phyloP scores from a whole-genome alignment of 2,888 invertebrate species.

The Apomyelois bistriatella region DNA sequence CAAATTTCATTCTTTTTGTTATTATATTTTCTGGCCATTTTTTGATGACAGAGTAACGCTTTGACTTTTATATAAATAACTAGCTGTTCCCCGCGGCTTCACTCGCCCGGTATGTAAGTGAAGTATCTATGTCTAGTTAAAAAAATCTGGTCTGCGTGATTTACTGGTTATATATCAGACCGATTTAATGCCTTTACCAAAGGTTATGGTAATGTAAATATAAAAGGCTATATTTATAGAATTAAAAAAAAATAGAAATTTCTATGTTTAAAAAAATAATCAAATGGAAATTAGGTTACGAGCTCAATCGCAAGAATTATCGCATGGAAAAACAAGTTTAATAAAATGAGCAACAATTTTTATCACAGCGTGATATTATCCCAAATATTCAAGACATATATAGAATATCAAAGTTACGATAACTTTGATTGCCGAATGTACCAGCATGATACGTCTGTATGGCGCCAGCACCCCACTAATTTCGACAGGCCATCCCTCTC shows the following conservation, averaged over 20 bases:
- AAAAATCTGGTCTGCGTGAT: no score
- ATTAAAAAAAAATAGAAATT: no score
- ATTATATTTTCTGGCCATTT: neutral
- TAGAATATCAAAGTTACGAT: slow-evolving; percentile 5
- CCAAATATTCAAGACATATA: neutral
- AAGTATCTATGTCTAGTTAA: no score
- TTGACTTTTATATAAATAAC: no score
- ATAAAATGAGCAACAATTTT: neutral
- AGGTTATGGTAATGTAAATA: no score
- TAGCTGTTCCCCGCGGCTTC: no score
- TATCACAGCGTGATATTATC: slow-evolving; percentile 6
- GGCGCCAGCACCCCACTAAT: slow-evolving; percentile 60
- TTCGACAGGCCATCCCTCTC: slow-evolving; percentile 40
- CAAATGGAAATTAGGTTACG: neutral
- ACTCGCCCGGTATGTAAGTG: no score
- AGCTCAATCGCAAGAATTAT: neutral
- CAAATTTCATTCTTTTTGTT: neutral
- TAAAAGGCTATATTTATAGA: no score
- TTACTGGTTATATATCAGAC: no score
- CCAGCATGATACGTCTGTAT: slow-evolving; percentile 34
- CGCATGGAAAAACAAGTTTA: slow-evolving; percentile 28
- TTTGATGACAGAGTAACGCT: no score
- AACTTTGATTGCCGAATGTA: slow-evolving; percentile 30
- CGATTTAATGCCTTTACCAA: no score
- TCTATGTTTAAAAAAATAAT: no score